These are phyloP conservation scores for Drymonia ruficornis DNA, from an alignment of 2,888 invertebrate species.

Conservation along the genomic window DNA sequence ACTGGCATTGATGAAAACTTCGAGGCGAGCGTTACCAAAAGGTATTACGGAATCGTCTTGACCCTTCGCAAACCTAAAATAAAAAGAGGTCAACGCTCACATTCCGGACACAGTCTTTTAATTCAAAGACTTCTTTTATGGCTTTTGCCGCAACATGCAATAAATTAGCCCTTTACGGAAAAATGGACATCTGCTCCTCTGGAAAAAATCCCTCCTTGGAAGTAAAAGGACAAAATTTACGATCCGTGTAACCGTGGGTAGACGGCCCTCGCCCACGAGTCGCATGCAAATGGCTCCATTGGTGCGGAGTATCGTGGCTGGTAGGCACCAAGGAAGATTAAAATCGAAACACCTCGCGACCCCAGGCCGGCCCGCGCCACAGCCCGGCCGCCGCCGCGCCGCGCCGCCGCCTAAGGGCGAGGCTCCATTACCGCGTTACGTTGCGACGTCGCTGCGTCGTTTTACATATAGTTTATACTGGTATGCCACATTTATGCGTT, in stretches of 20 bases:
- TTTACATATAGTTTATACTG: too few species aligned
- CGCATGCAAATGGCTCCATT: conserved; percentile 82
- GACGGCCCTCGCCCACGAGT: conserved; percentile 75
- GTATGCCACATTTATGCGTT: too few species aligned
- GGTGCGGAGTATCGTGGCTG: conserved; percentile 63
- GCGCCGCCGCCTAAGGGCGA: too few species aligned
- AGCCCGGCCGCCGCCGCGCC: conserved; percentile 5
- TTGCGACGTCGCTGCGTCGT: too few species aligned
- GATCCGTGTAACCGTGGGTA: conserved; percentile 79
- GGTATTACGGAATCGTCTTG: conserved; percentile 27
- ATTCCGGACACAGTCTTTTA: conserved; percentile 65
- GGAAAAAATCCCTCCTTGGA: conserved; percentile 74
- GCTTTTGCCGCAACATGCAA: conserved; percentile 71
- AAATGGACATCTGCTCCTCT: conserved; percentile 79
- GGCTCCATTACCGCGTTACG: too few species aligned
- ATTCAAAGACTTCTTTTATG: conserved; percentile 72
- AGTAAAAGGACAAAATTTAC: conserved; percentile 83
- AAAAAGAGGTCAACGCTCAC: conserved; percentile 65
- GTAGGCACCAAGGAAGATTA: conserved; percentile 63
- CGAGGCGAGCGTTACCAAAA: conserved; percentile 23
- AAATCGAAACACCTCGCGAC: conserved; percentile 66
- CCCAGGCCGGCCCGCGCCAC: conserved; percentile 31
- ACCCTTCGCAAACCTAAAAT: conserved; percentile 28
- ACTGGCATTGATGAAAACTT: conserved; percentile 12
- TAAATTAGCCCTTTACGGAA: conserved; percentile 79